Conservation (phyloP, 2,797 vertebrate species). For the Centroberyx gerrardi region DNA sequence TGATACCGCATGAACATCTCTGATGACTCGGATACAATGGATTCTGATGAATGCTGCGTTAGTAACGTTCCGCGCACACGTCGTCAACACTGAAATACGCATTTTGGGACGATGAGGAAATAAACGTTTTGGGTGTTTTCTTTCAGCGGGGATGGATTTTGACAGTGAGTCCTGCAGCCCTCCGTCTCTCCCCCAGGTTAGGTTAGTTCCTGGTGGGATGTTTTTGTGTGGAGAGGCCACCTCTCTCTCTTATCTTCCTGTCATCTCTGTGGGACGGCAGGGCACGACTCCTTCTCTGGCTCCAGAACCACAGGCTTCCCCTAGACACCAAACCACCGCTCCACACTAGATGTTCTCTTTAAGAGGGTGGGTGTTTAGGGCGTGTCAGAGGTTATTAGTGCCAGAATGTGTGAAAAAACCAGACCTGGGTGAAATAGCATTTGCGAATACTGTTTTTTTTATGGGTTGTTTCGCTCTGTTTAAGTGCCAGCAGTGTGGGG, state of each 20-base stretch:
- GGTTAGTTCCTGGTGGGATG: slow-evolving; percentile 80
- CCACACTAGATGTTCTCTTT: slow-evolving; percentile 62
- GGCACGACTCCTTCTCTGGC: slow-evolving; percentile 87
- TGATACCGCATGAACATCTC: slow-evolving; percentile 47
- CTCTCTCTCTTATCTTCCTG: slow-evolving; percentile 89
- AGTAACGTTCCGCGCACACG: slow-evolving; percentile 9
- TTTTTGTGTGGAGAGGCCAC: slow-evolving; percentile 81
- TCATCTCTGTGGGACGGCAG: slow-evolving; percentile 91
- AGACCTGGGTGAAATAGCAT: slow-evolving; percentile 57
- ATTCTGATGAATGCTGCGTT: slow-evolving; percentile 38
- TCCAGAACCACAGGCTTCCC: slow-evolving; percentile 86
- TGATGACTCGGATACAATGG: neutral
- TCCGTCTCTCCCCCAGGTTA: slow-evolving; percentile 71
- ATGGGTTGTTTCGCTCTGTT: slow-evolving; percentile 57
- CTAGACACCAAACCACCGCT: slow-evolving; percentile 72
- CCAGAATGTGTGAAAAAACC: slow-evolving; percentile 78
- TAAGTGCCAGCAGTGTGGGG: slow-evolving; percentile 45
- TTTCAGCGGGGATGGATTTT: slow-evolving; percentile 55
- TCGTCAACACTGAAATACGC: slow-evolving; percentile 37
- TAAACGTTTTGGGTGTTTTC: slow-evolving; percentile 43
- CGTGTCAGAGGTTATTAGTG: slow-evolving; percentile 75
- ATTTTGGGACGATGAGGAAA: slow-evolving; percentile 32
- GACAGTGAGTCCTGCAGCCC: slow-evolving; percentile 58
- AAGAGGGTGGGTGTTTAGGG: slow-evolving; percentile 75
- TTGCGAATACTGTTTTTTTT: slow-evolving; percentile 56